phyloP scores from a whole-genome alignment of 2,113 vertebrate genomes.

The Dasypus novemcinctus region DNA sequence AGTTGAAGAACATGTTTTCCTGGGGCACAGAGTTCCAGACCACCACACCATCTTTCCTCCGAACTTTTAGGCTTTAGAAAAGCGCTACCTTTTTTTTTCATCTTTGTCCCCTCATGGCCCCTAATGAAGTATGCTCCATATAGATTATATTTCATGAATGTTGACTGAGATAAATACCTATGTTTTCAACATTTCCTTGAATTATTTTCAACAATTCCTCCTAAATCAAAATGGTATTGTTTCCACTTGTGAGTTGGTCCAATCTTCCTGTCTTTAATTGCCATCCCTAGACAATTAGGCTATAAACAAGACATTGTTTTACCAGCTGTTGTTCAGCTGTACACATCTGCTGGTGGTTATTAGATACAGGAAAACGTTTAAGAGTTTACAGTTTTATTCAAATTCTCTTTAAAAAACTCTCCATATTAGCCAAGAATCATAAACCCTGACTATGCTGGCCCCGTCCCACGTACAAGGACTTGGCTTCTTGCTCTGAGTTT shows the following conservation, averaged over 20 bases:
- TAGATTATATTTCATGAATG: not conserved
- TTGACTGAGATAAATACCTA: not conserved
- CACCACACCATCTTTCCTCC: not conserved
- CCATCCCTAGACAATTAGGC: not conserved
- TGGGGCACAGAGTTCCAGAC: too few species aligned
- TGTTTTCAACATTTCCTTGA: not conserved
- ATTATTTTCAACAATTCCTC: not conserved
- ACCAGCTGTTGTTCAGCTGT: conserved; percentile 49
- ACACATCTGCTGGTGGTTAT: conserved; percentile 60
- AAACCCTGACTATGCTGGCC: not conserved
- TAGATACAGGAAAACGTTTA: conserved; percentile 52
- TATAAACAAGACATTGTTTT: conserved; percentile 33
- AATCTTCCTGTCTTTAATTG: not conserved
- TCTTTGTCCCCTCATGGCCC: not conserved
- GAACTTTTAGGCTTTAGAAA: not conserved
- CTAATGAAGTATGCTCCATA: not conserved
- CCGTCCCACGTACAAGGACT: not conserved
- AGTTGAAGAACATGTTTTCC: too few species aligned
- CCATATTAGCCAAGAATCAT: not conserved
- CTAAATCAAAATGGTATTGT: not conserved
- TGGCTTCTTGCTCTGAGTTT: not conserved
- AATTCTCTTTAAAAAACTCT: conserved; percentile 16
- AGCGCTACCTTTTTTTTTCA: not conserved
- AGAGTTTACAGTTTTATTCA: conserved; percentile 43
- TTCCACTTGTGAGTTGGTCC: not conserved